Base-by-base conservation (phyloP, 2,797 vertebrate species). In the Adrianichthys oophorus region DNA sequence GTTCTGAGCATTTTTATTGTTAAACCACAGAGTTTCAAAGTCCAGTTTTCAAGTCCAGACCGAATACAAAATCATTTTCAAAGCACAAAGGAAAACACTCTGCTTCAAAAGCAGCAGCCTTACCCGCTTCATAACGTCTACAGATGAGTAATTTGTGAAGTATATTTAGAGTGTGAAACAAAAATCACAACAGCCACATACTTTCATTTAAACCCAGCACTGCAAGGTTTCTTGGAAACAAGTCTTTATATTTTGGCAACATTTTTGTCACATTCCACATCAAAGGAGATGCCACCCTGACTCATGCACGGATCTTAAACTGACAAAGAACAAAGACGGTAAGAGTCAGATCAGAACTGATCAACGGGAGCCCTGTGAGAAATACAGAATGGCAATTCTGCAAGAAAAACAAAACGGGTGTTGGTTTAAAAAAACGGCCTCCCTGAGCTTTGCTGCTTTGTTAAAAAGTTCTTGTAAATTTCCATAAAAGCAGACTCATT, bases 401-500 rank as follows among this genome's bases (percentile, higher is more conserved):
- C 49, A 12, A 44, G 13, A 12, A 49, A 41, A 64, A 13, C 1
- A 18, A 52, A 41, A 12, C 0, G n/a, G 32, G 32, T 4, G 2
- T 10, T 37, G 32, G 10, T 37, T 12, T 37, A 37, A 12, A 37
- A 37, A 3, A 37, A 37, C 10, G 26, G 26, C 26, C 26, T 26
- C 26, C 26, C 1, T 26, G 26, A 37, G 32, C 45, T 63, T 23
- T 52, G 10, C 18, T 56, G 19, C 32, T 32, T 32, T 37, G 32
- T 12, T 12, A 13, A 37, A 59, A 46, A 37, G 7, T 56, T 41
- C 29, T 4, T 4, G 1, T 8, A n/a, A 12, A 62, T 65, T 73
- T 68, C 16, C 42, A 48, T 56, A 37, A 45, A 37, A 18, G 52
- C 32, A 52, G 56, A 12, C 29, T 7, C 3, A 47, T 65, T 75